Percentiles rank a stretch among this genome's conserved stretches.
These are phyloP conservation scores for Dynastes grantii DNA, from an alignment of 2,888 invertebrate genomes.

Conservation along the genomic window DNA sequence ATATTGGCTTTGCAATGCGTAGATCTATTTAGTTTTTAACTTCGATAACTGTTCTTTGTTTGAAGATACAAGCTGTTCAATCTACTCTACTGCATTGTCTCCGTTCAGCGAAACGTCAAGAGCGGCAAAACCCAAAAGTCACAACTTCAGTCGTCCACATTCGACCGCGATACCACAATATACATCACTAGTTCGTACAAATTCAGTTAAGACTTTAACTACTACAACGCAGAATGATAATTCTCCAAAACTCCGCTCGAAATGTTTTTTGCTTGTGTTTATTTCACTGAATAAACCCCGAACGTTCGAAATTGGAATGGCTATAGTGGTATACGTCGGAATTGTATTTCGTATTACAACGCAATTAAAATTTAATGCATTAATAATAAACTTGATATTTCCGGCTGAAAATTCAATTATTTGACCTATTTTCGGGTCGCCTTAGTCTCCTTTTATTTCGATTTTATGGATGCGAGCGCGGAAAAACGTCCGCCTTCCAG, in stretches of 20 bases:
- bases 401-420: not conserved
- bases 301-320: not conserved
- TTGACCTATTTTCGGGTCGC: constrained; percentile 3
- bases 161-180: not conserved
- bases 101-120: too few species aligned
- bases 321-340: not conserved
- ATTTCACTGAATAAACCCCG: not conserved
- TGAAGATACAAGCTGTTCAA: too few species aligned
- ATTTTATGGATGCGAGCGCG: not conserved
- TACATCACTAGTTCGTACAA: not conserved
- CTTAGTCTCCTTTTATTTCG: not conserved
- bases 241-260: not conserved
- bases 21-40: too few species aligned
- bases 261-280: not conserved
- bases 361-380: constrained; percentile 39
- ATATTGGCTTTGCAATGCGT: too few species aligned
- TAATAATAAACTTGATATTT: constrained; percentile 34
- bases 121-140: too few species aligned
- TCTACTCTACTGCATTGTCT: too few species aligned
- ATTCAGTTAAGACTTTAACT: not conserved
- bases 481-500: not conserved
- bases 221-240: not conserved
- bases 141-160: not conserved
- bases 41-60: too few species aligned
- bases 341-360: constrained; percentile 23